Evolutionary conservation across 92 coral and sea anemone genomes (phyloP).

Genomic region (Heteractis magnifica): DNA sequence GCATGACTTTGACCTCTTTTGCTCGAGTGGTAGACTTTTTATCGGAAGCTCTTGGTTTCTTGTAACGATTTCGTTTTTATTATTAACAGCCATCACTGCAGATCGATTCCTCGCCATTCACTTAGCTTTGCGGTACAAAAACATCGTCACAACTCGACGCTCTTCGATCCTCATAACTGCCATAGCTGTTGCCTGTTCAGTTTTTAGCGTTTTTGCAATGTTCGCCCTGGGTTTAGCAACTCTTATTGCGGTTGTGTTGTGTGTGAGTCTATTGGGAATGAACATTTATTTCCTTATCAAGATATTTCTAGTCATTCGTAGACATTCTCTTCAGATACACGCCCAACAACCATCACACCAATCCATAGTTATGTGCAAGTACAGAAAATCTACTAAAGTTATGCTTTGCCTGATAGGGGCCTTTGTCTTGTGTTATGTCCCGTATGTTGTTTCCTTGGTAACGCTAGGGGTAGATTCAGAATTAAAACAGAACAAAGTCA

Average conservation of each 20-base stretch:
- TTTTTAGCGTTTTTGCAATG: background rate
- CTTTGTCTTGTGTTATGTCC: slow-evolving; percentile 16
- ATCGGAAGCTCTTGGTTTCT: background rate
- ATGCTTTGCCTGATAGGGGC: slow-evolving; percentile 13
- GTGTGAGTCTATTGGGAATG: background rate
- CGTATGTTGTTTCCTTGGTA: background rate
- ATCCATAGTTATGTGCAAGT: background rate
- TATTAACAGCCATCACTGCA: slow-evolving; percentile 2
- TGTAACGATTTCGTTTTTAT: background rate
- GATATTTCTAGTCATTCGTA: slow-evolving; percentile 16
- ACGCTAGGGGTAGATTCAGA: background rate
- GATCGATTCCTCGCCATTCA: slow-evolving; percentile 30
- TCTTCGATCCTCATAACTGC: background rate
- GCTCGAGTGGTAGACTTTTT: background rate
- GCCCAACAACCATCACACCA: slow-evolving; percentile 6
- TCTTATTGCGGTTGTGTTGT: background rate
- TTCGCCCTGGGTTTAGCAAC: background rate
- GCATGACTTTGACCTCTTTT: background rate
- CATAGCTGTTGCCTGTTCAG: background rate
- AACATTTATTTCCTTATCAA: background rate
- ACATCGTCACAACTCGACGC: background rate
- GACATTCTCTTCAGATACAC: slow-evolving; percentile 17
- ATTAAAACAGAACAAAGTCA: background rate
- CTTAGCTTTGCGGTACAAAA: slow-evolving; percentile 4
- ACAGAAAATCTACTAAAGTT: background rate